Evolutionary conservation across 35 echinoderm and acorn worm genomes (phyloP), one percentile per base, ranked within the genome.

Genomic region (Apostichopus californicus): DNA sequence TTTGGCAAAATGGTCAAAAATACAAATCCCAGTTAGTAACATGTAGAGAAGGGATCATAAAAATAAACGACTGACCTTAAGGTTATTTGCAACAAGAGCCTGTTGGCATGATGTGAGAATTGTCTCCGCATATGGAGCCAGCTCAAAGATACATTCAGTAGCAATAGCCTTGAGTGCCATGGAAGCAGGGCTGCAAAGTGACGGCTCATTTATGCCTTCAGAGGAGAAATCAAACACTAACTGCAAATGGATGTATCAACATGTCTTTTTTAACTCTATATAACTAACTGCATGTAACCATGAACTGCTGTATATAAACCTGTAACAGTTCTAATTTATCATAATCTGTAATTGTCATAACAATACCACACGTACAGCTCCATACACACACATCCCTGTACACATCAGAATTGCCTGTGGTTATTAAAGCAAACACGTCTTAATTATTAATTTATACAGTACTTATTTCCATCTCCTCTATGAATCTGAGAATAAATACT

Each of bases 81-180:
- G 23, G 25, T 72, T 57, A 85, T 85, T 85, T 85, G 81, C 55
- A 85, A 55, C 54, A 60, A 96, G 87, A 15, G 92, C 92, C 72
- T 91, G 78, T 87, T 96, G 95, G 26, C 95, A 85, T 22, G 84
- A 57, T 26, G 83, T 66, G 23, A 93, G 77, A 86, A 99, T 95
- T 18, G 87, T 78, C 46, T 98, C 93, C 5, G 95, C 95, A 86
- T 96, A 93, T 0, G 97, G 95, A 55, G 87, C 90, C 77, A 99
- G 86, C 56, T 96, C 93, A 68, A 92, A 87, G 5, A 93, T 56
- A 83, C 96, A 98, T 78, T 98, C 96, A 85, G 87, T 92, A n/a
- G 92, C 90, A 64, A 98, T 98, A 55, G 94, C 96, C 56, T 98
- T 95, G n/a, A 98, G 87, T 9, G 94, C 93, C 94, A 96, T 98